A percentile compares a stretch with the other conserved stretches of the same genome.
Conservation (phyloP, 1,140 invertebrate genomes). For the Melitaea cinxia region DNA sequence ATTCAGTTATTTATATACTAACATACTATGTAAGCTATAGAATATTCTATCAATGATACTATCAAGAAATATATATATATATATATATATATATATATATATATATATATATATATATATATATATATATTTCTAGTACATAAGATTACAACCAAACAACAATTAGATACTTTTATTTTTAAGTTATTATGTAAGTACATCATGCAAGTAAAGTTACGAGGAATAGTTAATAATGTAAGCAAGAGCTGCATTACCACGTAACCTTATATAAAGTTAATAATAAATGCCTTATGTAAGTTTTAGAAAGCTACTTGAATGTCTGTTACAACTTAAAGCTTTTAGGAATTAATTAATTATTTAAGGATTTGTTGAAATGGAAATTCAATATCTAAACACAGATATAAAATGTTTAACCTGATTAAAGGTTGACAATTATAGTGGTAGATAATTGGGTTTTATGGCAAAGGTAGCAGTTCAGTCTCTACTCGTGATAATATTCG, state of each 20-base stretch:
- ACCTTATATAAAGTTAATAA: neutral
- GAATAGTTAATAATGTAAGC: no score
- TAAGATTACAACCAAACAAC: no score
- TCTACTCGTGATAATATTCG: conserved; percentile 5
- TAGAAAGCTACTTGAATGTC: neutral
- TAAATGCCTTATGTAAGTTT: neutral
- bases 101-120: no score
- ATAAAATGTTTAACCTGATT: neutral
- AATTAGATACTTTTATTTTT: no score
- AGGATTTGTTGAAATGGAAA: neutral
- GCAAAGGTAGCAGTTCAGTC: neutral
- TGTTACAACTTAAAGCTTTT: neutral
- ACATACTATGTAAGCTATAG: no score
- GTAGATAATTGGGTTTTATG: neutral
- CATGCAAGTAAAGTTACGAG: no score
- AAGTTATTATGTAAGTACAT: no score
- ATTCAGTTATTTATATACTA: no score
- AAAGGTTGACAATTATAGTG: neutral
- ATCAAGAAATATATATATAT: no score
- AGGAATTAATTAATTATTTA: conserved; percentile 13
- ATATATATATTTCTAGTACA: no score
- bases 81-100: no score
- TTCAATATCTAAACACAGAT: neutral
- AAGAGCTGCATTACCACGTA: neutral
- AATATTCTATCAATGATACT: no score